A percentile compares a stretch with the other conserved stretches of the same genome.
These are phyloP conservation scores for Uloborus diversus DNA, from an alignment of 1,140 invertebrate genomes.

Conservation along the genomic window DNA sequence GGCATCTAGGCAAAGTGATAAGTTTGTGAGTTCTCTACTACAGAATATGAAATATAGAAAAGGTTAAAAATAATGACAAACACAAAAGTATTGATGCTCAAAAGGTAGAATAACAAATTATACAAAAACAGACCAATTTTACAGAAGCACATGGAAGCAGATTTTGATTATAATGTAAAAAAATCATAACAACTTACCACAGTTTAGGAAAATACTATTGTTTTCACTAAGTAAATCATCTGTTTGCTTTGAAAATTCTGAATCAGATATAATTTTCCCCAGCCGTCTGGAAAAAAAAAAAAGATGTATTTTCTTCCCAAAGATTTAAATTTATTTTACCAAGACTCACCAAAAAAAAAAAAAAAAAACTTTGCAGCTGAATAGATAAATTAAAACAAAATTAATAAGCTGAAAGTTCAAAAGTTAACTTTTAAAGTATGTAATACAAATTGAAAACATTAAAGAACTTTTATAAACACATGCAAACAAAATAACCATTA, in stretches of 20 bases:
- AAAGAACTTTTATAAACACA: too few relatives aligned
- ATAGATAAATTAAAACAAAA: background rate
- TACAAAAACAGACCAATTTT: background rate
- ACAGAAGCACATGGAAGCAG: background rate
- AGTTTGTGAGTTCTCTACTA: too few relatives aligned
- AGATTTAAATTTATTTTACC: too few relatives aligned
- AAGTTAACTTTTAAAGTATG: too few relatives aligned
- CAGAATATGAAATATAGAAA: too few relatives aligned
- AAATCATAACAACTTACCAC: conserved; percentile 24
- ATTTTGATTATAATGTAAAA: too few relatives aligned
- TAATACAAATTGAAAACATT: too few relatives aligned
- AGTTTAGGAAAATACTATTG: conserved; percentile 44
- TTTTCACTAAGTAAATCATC: conserved; percentile 38
- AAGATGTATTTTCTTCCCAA: too few relatives aligned
- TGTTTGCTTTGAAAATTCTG: conserved; percentile 26
- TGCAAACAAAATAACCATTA: too few relatives aligned
- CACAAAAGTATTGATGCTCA: background rate
- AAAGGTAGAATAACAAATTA: conserved; percentile 8
- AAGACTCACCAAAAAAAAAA: too few relatives aligned
- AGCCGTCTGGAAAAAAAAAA: conserved; percentile 10
- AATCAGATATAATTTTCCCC: conserved; percentile 14
- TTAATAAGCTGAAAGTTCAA: background rate
- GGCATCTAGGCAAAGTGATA: too few relatives aligned
- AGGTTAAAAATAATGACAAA: background rate
- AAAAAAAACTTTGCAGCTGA: too few relatives aligned